Evolutionary conservation across 2,797 vertebrate genomes (phyloP), one percentile per base, ranked within the genome.

Genomic region (Rhincodon typus): DNA sequence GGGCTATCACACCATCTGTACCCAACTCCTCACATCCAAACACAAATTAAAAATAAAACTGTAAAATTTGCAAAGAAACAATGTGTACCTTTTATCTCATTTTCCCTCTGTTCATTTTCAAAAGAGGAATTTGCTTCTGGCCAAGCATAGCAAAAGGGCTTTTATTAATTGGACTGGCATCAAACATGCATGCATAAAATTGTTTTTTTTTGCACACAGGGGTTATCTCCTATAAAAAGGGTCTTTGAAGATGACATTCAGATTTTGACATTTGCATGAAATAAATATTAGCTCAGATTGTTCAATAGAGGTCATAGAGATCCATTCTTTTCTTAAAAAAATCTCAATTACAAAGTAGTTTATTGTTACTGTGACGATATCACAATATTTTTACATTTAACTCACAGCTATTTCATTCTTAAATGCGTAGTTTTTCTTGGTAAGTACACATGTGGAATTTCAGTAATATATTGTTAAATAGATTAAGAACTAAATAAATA

Each of bases 171-270:
- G 99, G 98, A 98, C 98, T 98, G 98, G 98, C 98, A 99, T 98
- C 98, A 98, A 98, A 98, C 98, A 98, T 98, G 98, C 98, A 98
- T 98, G 98, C 98, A 99, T 98, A 98, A 98, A 99, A 99, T 97
- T 98, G 97, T 98, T 98, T 98, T 95, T 96, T 95, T 98, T 98
- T 98, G 98, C 98, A 98, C 98, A 98, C 99, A 99, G 98, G 98
- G 98, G 98, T 97, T 98, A 98, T 97, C 98, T 99, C 98, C 99
- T 98, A 98, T 98, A 98, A 99, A 95, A 98, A 98, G 98, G 97
- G 98, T 98, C 98, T 99, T 99, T 99, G 98, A 99, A 98, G 98
- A 99, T 99, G 98, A 99, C 99, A 99, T 99, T 99, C 98, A 99
- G 98, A 99, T 98, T 98, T 98, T 99, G 99, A 99, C 99, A 99